Evolutionary conservation across 2,113 vertebrate species (phyloP).

Genomic region (Cottus gobio): DNA sequence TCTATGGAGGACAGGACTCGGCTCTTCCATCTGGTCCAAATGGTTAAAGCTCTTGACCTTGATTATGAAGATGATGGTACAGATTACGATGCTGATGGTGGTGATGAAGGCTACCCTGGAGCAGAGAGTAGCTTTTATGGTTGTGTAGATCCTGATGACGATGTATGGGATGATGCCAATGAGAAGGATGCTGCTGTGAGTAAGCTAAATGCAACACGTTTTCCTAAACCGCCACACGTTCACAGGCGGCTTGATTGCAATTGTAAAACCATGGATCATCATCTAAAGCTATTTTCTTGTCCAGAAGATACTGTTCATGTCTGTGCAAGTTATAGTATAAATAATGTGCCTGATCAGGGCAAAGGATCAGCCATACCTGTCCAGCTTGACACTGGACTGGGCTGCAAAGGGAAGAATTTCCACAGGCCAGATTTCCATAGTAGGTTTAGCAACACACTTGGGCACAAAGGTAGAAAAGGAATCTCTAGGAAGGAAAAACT

Average conservation of each 20-base stretch:
- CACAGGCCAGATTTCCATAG: not conserved
- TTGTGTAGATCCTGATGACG: constrained; percentile 59
- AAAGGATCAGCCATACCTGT: constrained; percentile 11
- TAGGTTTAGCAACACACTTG: constrained; percentile 24
- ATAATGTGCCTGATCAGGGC: not conserved
- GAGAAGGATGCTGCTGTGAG: not conserved
- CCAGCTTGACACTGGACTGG: constrained; percentile 1
- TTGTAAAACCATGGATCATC: constrained; percentile 17
- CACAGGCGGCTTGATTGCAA: constrained; percentile 86
- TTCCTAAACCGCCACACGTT: constrained; percentile 69
- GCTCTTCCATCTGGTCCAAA: constrained; percentile 89
- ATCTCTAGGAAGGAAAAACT: constrained; percentile 14
- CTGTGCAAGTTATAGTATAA: constrained; percentile 1
- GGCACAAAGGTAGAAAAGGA: constrained; percentile 23
- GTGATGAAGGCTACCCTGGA: constrained; percentile 40
- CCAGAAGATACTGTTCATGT: constrained; percentile 4
- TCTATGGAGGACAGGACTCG: constrained; percentile 87
- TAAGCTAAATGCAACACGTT: not conserved
- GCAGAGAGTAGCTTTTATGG: constrained; percentile 18
- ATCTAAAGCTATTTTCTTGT: constrained; percentile 7
- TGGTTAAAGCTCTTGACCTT: constrained; percentile 85
- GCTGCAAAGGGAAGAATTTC: not conserved
- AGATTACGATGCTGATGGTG: not conserved
- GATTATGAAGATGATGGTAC: constrained; percentile 7
- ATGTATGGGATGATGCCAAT: constrained; percentile 9